These are phyloP conservation scores for Piaya cayana DNA, from an alignment of 2,113 vertebrate genomes.

Conservation along the genomic window DNA sequence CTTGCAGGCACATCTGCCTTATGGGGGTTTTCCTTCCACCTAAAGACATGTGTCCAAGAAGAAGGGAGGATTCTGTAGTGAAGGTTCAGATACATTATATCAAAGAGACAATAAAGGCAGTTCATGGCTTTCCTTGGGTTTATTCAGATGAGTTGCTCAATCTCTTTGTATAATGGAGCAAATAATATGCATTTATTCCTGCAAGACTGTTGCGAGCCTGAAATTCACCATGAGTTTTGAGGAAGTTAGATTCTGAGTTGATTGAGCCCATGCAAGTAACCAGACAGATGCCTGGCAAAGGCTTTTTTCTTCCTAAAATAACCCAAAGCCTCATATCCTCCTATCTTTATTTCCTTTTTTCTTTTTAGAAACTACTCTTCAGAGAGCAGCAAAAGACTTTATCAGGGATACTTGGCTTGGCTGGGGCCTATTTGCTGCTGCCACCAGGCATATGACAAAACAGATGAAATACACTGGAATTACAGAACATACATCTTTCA, in stretches of 20 bases:
- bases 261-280: not conserved
- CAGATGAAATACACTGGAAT: not conserved
- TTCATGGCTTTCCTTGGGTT: not conserved
- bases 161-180: not conserved
- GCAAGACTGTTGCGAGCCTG: not conserved
- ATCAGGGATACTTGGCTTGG: not conserved
- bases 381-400: not conserved
- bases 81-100: not conserved
- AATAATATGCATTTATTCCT: not conserved
- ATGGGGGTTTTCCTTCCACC: not conserved
- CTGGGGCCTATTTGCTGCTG: not conserved
- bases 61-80: not conserved
- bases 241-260: slow-evolving; percentile 26
- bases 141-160: not conserved
- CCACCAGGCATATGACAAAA: not conserved
- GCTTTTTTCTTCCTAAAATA: slow-evolving; percentile 53
- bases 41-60: not conserved
- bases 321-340: slow-evolving; percentile 36
- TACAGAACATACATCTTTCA: slow-evolving; percentile 2
- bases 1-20: not conserved
- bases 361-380: not conserved
- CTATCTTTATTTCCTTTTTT: slow-evolving; percentile 33
- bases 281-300: slow-evolving; percentile 40
- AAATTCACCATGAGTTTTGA: not conserved
- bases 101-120: not conserved